phyloP scores from a whole-genome alignment of 2,888 invertebrate genomes.

The Ametastegia equiseti region DNA sequence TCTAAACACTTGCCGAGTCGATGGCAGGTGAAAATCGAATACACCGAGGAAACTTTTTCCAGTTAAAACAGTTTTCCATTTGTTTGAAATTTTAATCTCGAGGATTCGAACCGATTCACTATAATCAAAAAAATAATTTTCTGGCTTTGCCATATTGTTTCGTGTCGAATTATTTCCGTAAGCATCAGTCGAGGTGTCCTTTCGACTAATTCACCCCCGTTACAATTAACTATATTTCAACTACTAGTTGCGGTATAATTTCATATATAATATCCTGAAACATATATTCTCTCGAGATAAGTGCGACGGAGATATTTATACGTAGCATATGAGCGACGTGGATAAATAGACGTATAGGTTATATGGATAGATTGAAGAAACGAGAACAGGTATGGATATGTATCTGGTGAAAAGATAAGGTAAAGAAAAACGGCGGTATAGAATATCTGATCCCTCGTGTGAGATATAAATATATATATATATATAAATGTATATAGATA shows the following conservation, averaged over 20 bases:
- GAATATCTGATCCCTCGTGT: slow-evolving; percentile 2
- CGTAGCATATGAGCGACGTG: background rate
- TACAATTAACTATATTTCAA: background rate
- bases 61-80: background rate
- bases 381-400: background rate
- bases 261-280: background rate
- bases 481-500: background rate
- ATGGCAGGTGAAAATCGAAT: background rate
- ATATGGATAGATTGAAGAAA: background rate
- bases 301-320: background rate
- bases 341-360: background rate
- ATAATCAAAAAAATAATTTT: background rate
- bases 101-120: background rate
- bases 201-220: background rate
- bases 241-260: background rate
- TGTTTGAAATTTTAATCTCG: background rate
- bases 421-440: background rate
- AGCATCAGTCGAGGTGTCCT: background rate
- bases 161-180: background rate
- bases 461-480: slow-evolving; percentile 19
- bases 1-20: background rate
- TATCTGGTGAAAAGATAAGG: background rate
- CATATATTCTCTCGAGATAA: background rate
- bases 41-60: background rate
- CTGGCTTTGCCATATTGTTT: background rate